Evolutionary conservation across 2,797 vertebrate genomes (phyloP).

Genomic region (Alfaro cultratus): DNA sequence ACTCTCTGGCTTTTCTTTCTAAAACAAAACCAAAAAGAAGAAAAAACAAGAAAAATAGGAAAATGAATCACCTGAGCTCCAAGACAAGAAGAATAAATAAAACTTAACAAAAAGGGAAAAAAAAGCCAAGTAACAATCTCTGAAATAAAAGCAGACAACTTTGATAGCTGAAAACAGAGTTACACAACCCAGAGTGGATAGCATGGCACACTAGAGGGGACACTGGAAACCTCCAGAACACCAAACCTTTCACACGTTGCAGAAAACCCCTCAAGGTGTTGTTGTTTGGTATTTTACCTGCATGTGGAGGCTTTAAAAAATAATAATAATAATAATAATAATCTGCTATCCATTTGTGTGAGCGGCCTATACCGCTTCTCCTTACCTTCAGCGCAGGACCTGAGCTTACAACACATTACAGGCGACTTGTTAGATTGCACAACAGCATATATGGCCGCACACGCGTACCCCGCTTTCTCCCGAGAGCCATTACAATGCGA

Average conservation of each 20-base stretch:
- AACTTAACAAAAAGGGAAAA: constrained; percentile 9
- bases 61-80: constrained; percentile 12
- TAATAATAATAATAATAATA: not conserved
- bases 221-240: constrained; percentile 33
- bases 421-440: constrained; percentile 81
- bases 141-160: constrained; percentile 44
- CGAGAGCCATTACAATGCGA: constrained; percentile 22
- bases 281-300: constrained; percentile 25
- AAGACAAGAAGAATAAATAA: not conserved
- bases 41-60: not conserved
- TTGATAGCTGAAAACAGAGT: constrained; percentile 55
- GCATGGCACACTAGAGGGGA: constrained; percentile 29
- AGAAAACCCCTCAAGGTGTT: constrained; percentile 40
- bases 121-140: constrained; percentile 3
- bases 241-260: constrained; percentile 9
- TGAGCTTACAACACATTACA: constrained; percentile 60
- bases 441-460: constrained; percentile 63
- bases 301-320: constrained; percentile 33
- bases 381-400: constrained; percentile 64
- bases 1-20: not conserved
- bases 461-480: constrained; percentile 25
- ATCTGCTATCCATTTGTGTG: constrained; percentile 53
- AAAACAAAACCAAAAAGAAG: not conserved
- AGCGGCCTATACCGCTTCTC: constrained; percentile 68
- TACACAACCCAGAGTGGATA: constrained; percentile 68